Evolutionary conservation across 2,888 invertebrate genomes (phyloP).

Genomic region (Agrochola lychnidis): DNA sequence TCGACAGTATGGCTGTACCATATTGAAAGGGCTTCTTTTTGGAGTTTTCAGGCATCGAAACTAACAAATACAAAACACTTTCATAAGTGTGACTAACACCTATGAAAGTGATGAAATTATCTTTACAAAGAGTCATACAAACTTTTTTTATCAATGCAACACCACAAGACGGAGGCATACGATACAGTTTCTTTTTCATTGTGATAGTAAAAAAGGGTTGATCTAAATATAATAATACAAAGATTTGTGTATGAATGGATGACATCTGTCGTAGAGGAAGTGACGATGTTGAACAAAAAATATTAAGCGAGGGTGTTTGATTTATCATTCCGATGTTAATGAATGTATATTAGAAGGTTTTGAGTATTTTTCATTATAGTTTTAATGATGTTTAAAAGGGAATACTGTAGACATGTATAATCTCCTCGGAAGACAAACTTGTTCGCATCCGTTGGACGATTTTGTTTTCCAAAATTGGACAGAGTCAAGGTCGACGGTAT

Average conservation of each 20-base stretch:
- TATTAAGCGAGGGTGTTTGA: slow-evolving; percentile 74
- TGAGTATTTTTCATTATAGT: slow-evolving; percentile 10
- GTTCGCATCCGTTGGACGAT: not conserved
- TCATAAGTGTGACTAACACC: not conserved
- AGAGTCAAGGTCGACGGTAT: not conserved
- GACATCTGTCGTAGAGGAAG: slow-evolving; percentile 86
- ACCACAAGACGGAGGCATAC: slow-evolving; percentile 61
- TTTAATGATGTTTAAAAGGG: not conserved
- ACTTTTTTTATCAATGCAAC: slow-evolving; percentile 18
- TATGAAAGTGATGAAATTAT: not conserved
- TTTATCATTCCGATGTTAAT: slow-evolving; percentile 67
- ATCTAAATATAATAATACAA: slow-evolving; percentile 86
- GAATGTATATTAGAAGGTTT: slow-evolving; percentile 25
- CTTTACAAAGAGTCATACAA: not conserved
- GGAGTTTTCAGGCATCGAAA: no score
- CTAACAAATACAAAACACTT: not conserved
- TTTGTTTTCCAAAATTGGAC: not conserved
- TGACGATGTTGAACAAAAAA: slow-evolving; percentile 75
- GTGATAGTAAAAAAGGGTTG: slow-evolving; percentile 71
- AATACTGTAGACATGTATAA: not conserved
- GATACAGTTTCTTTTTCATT: slow-evolving; percentile 58
- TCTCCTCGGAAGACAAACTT: not conserved
- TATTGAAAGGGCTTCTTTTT: not conserved
- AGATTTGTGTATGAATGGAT: slow-evolving; percentile 83
- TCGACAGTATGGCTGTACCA: not conserved